Evolutionary conservation across 30 jellyfish, hydroid and myxozoan genomes (phyloP).

Genomic region (Mastigias papua): DNA sequence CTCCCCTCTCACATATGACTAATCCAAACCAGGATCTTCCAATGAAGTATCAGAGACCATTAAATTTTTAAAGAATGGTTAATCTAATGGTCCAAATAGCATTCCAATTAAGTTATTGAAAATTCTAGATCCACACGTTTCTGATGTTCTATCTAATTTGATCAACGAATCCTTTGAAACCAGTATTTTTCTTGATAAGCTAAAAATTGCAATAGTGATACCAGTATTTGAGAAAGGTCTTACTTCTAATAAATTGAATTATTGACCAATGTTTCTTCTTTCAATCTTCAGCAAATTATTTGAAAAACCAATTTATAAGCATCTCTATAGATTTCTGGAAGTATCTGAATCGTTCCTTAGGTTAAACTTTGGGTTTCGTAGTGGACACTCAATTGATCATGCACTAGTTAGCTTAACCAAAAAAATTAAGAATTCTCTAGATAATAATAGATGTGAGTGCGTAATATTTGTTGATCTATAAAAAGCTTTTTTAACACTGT

Average conservation of each 20-base stretch:
- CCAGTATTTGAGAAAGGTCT: no score
- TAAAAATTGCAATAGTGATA: no score
- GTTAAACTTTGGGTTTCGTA: conserved; percentile 45
- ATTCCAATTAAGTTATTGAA: conserved; percentile 21
- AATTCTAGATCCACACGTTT: conserved; percentile 25
- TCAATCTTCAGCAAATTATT: conserved; percentile 43
- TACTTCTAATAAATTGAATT: neutral
- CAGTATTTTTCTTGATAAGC: no score
- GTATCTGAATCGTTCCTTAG: conserved; percentile 21
- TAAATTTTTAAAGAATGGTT: neutral
- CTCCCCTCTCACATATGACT: conserved; percentile 48
- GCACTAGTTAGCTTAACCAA: conserved; percentile 46
- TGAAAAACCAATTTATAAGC: conserved; percentile 5
- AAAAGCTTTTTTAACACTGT: neutral
- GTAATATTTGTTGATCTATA: conserved; percentile 46
- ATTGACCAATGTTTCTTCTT: conserved; percentile 52
- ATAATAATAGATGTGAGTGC: conserved; percentile 45
- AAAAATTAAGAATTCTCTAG: conserved; percentile 48
- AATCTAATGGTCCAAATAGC: conserved; percentile 12
- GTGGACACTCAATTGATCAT: conserved; percentile 44
- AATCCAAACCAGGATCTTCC: conserved; percentile 63
- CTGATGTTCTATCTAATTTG: conserved; percentile 31
- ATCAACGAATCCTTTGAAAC: conserved; percentile 33
- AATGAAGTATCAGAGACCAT: conserved; percentile 37
- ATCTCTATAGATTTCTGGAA: conserved; percentile 35